A percentile compares a stretch with the other conserved stretches of the same genome.
These are phyloP conservation scores for Crotalus tigris DNA, from an alignment of 2,113 vertebrate genomes.

Conservation along the genomic window DNA sequence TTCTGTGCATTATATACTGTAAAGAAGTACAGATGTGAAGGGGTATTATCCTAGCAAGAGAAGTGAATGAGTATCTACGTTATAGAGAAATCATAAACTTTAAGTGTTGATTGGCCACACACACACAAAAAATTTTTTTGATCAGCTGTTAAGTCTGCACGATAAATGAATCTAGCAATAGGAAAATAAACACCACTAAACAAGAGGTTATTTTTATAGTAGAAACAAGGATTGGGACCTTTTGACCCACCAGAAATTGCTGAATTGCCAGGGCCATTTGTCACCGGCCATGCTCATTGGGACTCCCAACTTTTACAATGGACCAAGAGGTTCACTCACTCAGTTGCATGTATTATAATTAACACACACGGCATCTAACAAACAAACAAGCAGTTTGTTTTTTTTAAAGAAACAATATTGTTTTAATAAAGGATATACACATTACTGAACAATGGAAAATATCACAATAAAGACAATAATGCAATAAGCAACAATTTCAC, in stretches of 20 bases:
- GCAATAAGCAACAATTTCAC: neutral
- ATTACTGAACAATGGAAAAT: neutral
- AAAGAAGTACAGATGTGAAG: slow-evolving; percentile 3
- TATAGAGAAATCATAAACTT: neutral
- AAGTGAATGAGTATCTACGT: neutral
- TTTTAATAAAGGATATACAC: neutral
- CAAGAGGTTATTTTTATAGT: no score
- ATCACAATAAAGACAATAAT: neutral
- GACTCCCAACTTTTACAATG: neutral
- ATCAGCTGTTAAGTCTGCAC: no score
- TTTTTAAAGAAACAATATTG: neutral
- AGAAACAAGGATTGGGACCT: neutral
- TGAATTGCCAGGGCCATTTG: neutral
- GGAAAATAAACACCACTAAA: no score
- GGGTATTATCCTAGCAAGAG: neutral
- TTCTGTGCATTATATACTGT: slow-evolving; percentile 20
- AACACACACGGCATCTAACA: neutral
- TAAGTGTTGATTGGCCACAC: neutral
- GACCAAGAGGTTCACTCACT: neutral
- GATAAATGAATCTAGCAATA: no score
- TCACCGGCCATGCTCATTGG: neutral
- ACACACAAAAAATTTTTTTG: no score
- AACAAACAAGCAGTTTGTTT: neutral
- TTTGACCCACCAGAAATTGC: neutral
- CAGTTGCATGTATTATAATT: neutral